Evolutionary conservation across 1,140 invertebrate genomes (phyloP).

Genomic region (Pogonomyrmex californicus): DNA sequence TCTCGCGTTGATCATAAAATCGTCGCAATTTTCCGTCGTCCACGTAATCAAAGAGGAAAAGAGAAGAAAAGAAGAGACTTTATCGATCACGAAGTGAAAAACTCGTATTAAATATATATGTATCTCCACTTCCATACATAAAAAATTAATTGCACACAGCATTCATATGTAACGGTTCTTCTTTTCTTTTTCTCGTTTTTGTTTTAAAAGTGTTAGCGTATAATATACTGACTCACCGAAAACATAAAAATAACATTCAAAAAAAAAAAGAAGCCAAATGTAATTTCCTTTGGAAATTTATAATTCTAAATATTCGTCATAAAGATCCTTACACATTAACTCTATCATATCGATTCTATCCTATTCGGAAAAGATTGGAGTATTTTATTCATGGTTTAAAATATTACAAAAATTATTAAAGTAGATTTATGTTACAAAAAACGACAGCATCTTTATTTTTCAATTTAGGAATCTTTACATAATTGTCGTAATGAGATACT

Average conservation of each 20-base stretch:
- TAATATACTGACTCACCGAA: background rate
- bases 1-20: slow-evolving; percentile 32
- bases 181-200: background rate
- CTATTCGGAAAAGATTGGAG: background rate
- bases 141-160: background rate
- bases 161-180: background rate
- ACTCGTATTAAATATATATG: background rate
- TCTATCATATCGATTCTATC: background rate
- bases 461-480: background rate
- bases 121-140: background rate
- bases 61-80: background rate
- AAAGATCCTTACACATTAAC: background rate
- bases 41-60: background rate
- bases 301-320: background rate
- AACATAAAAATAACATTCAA: background rate
- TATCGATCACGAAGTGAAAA: background rate
- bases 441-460: background rate
- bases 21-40: slow-evolving; percentile 16
- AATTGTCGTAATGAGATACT: background rate
- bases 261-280: background rate
- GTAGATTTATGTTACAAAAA: background rate
- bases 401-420: background rate
- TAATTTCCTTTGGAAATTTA: too few species aligned
- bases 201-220: background rate
- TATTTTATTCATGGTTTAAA: background rate